phyloP scores from a whole-genome alignment of 2,888 invertebrate species.

The Acanthoscelides obtectus region DNA sequence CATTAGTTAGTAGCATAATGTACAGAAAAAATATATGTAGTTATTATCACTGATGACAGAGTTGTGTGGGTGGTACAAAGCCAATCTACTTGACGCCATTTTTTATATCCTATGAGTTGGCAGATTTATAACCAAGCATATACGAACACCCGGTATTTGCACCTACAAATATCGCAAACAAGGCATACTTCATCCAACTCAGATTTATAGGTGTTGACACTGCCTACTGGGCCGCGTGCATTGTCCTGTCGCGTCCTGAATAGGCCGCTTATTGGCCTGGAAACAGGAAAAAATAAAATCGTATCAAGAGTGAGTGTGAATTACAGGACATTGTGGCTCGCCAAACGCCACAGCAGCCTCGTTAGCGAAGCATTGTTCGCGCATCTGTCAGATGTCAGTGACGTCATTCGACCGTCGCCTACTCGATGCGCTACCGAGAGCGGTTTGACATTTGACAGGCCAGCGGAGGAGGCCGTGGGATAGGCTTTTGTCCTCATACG shows the following conservation, averaged over 20 bases:
- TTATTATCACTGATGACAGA: too few species aligned
- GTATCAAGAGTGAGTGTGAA: neutral
- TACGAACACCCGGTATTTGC: neutral
- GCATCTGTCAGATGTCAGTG: conserved; percentile 1
- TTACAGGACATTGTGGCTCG: neutral
- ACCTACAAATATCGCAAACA: neutral
- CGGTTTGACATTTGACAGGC: neutral
- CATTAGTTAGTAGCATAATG: too few species aligned
- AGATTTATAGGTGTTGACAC: conserved; percentile 4
- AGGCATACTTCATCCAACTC: neutral
- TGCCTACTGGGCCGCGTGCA: neutral
- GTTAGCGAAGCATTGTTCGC: neutral
- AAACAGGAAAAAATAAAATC: conserved; percentile 1
- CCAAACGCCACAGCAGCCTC: neutral
- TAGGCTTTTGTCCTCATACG: neutral
- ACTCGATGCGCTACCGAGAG: neutral
- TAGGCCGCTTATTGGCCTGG: neutral
- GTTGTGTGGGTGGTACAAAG: too few species aligned
- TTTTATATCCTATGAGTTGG: too few species aligned
- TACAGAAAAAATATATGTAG: too few species aligned
- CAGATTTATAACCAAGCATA: too few species aligned
- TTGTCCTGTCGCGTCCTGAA: neutral
- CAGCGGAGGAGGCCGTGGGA: neutral
- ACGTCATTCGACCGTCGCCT: neutral
- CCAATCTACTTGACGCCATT: too few species aligned